phyloP scores from a whole-genome alignment of 2,888 invertebrate genomes.

The Flabesymbios commensalis region DNA sequence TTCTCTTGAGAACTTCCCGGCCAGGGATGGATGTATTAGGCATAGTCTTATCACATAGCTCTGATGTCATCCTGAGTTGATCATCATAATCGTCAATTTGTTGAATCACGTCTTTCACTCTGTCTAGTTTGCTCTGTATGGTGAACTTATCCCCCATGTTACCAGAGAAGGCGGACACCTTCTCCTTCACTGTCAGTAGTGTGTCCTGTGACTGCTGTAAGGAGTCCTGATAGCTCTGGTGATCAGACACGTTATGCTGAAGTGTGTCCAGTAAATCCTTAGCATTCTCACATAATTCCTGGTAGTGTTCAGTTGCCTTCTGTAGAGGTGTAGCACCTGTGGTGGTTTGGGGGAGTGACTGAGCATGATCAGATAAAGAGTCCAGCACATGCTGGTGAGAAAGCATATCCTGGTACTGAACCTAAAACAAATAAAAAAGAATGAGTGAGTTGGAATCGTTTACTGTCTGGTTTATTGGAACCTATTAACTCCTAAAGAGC shows the following conservation, averaged over 20 bases:
- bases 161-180: constrained; percentile 77
- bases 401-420: constrained; percentile 72
- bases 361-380: constrained; percentile 79
- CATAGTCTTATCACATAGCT: constrained; percentile 12
- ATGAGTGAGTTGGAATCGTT: too few species aligned
- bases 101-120: constrained; percentile 66
- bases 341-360: constrained; percentile 66
- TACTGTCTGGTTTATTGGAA: too few species aligned
- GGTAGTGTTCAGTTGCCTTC: constrained; percentile 48
- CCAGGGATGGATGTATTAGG: constrained; percentile 24
- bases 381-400: constrained; percentile 83
- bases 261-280: constrained; percentile 74
- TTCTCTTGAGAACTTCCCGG: constrained; percentile 66
- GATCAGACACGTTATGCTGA: constrained; percentile 83
- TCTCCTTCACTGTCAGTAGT: constrained; percentile 88
- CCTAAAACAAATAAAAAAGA: constrained; percentile 20
- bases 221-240: constrained; percentile 77
- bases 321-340: constrained; percentile 47
- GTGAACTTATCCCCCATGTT: constrained; percentile 84
- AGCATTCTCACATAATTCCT: constrained; percentile 39
- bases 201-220: constrained; percentile 81
- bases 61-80: constrained; percentile 62
- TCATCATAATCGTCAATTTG: constrained; percentile 71
- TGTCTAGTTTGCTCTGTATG: constrained; percentile 77
- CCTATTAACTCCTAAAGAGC: too few species aligned